Evolutionary conservation across 1,140 invertebrate genomes (phyloP).

Genomic region (Calephelis nemesis): DNA sequence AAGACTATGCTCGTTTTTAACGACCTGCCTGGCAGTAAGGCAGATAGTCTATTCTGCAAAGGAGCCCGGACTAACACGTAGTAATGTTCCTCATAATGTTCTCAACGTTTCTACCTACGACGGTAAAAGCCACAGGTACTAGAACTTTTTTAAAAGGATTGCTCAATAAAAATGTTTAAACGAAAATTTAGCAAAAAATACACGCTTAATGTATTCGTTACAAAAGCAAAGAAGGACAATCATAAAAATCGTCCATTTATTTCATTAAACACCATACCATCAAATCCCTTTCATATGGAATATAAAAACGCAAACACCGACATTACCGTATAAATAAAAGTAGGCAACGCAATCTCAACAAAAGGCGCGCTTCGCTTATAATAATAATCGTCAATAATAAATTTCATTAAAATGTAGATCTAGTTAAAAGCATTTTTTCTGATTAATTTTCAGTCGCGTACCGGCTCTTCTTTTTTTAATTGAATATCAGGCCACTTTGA

Average conservation of each 20-base stretch:
- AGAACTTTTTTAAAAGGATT: too few species aligned
- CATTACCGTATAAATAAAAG: slow-evolving; percentile 19
- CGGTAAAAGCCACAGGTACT: too few species aligned
- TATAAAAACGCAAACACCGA: slow-evolving; percentile 13
- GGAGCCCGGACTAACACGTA: too few species aligned
- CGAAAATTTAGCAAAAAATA: too few species aligned
- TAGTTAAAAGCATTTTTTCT: slow-evolving; percentile 80
- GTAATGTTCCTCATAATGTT: too few species aligned
- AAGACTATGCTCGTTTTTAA: too few species aligned
- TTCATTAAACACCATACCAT: background rate
- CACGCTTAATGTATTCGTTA: background rate
- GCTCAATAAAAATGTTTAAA: too few species aligned
- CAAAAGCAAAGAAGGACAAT: background rate
- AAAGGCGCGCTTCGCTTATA: slow-evolving; percentile 57
- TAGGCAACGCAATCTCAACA: slow-evolving; percentile 53
- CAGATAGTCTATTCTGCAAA: too few species aligned
- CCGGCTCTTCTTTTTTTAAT: slow-evolving; percentile 77
- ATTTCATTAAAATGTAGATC: slow-evolving; percentile 80
- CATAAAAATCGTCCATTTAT: background rate
- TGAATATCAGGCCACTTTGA: slow-evolving; percentile 79
- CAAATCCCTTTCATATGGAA: slow-evolving; percentile 12
- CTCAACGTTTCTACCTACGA: too few species aligned
- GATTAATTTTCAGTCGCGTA: slow-evolving; percentile 78
- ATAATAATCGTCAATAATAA: slow-evolving; percentile 77
- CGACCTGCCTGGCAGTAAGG: too few species aligned